Conservation (phyloP, 2,113 vertebrate genomes). For the Ptilorrhoa leucosticta region DNA sequence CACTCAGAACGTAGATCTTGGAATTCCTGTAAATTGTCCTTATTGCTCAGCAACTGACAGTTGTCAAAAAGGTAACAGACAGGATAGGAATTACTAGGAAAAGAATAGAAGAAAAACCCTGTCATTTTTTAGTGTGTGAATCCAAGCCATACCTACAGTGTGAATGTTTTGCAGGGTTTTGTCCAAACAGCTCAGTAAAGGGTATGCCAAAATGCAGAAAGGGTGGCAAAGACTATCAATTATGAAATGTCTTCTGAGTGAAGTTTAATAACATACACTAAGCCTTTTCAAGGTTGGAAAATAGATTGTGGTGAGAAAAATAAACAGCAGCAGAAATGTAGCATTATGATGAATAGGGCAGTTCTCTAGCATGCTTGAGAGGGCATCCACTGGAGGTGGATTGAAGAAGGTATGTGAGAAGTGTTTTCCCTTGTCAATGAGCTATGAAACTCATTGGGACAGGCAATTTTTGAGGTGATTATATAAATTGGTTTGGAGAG, state of each 20-base stretch:
- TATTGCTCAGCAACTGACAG: neutral
- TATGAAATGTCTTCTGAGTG: neutral
- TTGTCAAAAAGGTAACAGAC: neutral
- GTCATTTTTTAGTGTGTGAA: neutral
- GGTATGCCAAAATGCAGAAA: neutral
- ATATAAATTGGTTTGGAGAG: neutral
- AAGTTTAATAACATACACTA: neutral
- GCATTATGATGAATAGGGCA: neutral
- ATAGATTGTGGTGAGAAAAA: neutral
- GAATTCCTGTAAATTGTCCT: neutral
- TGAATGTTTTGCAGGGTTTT: neutral
- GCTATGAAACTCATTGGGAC: neutral
- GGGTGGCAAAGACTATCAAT: neutral
- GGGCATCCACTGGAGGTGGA: neutral
- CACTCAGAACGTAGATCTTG: neutral
- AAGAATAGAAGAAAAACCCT: neutral
- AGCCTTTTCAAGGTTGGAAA: neutral
- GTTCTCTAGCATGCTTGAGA: neutral
- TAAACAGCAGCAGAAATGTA: neutral
- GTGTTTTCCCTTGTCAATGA: neutral
- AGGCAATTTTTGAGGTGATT: neutral
- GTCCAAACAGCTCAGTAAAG: neutral
- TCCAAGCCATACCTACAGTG: neutral
- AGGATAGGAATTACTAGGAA: neutral
- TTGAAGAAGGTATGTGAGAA: neutral